These are phyloP conservation scores for Folsomia manolachei DNA, from an alignment of 2,888 invertebrate species.

Conservation along the genomic window DNA sequence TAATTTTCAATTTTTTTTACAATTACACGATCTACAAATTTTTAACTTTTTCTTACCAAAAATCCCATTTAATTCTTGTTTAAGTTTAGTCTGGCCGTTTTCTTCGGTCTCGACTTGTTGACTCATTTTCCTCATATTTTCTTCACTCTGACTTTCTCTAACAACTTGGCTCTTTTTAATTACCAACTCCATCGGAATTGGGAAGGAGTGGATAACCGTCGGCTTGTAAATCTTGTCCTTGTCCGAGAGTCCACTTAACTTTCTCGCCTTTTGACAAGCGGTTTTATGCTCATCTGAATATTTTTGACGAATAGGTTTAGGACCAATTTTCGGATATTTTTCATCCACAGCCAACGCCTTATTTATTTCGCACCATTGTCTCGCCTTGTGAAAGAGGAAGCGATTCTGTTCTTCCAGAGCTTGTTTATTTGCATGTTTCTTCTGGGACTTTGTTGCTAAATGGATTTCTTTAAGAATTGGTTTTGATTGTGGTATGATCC, in stretches of 20 bases:
- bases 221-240: not conserved
- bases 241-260: not conserved
- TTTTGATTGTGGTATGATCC: conserved; percentile 28
- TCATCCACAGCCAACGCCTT: conserved; percentile 41
- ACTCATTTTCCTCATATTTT: not conserved
- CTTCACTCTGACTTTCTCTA: not conserved
- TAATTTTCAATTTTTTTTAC: too few relatives aligned
- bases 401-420: conserved; percentile 8
- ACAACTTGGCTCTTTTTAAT: not conserved
- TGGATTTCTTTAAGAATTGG: conserved; percentile 33
- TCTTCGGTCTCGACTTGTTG: too few relatives aligned
- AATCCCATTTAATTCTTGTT: not conserved
- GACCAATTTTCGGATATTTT: conserved; percentile 42
- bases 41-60: not conserved
- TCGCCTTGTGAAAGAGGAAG: conserved; percentile 37
- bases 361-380: conserved; percentile 44
- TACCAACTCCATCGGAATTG: not conserved
- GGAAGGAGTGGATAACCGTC: not conserved
- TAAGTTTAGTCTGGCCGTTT: too few relatives aligned
- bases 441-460: conserved; percentile 2
- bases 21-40: too few relatives aligned
- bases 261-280: not conserved
- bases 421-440: not conserved
- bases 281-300: conserved; percentile 35
- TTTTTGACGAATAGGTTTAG: conserved; percentile 27